phyloP scores from a whole-genome alignment of 2,113 vertebrate species.

The Poeciliopsis occidentalis region DNA sequence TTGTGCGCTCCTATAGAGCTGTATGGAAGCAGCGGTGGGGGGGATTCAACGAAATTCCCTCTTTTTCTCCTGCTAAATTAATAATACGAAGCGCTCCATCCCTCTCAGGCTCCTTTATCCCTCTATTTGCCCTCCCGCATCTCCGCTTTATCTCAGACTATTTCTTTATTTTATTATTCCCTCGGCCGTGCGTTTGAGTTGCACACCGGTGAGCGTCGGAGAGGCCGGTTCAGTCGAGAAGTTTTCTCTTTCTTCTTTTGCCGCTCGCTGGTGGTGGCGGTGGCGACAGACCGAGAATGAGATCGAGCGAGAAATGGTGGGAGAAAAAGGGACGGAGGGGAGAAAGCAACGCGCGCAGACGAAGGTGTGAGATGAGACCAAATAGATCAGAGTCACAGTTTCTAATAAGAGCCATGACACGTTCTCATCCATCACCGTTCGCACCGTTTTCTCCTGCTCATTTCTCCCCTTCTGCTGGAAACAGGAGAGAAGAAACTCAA shows the following conservation, averaged over 20 bases:
- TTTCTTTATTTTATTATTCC: constrained; percentile 73
- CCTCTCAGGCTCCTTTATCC: constrained; percentile 72
- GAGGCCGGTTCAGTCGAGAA: neutral
- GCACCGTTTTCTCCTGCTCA: neutral
- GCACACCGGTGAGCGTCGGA: constrained; percentile 22
- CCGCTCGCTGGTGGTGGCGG: neutral
- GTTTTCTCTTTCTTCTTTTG: constrained; percentile 23
- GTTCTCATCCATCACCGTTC: constrained; percentile 27
- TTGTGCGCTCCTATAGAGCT: constrained; percentile 64
- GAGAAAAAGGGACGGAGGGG: neutral
- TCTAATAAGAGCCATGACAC: constrained; percentile 47
- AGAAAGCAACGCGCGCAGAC: constrained; percentile 8
- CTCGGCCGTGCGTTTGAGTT: constrained; percentile 57
- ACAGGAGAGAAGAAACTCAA: neutral
- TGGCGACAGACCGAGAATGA: constrained; percentile 54
- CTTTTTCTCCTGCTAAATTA: constrained; percentile 73
- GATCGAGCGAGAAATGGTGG: constrained; percentile 39
- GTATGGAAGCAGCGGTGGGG: constrained; percentile 54
- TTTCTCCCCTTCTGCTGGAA: neutral
- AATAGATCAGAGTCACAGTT: constrained; percentile 50
- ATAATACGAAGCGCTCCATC: constrained; percentile 75
- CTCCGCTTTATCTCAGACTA: constrained; percentile 59
- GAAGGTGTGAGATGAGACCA: constrained; percentile 60
- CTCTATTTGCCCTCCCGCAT: constrained; percentile 52
- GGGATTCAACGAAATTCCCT: constrained; percentile 57